phyloP scores from a whole-genome alignment of 2,113 vertebrate species.

The Oostethus manadensis region DNA sequence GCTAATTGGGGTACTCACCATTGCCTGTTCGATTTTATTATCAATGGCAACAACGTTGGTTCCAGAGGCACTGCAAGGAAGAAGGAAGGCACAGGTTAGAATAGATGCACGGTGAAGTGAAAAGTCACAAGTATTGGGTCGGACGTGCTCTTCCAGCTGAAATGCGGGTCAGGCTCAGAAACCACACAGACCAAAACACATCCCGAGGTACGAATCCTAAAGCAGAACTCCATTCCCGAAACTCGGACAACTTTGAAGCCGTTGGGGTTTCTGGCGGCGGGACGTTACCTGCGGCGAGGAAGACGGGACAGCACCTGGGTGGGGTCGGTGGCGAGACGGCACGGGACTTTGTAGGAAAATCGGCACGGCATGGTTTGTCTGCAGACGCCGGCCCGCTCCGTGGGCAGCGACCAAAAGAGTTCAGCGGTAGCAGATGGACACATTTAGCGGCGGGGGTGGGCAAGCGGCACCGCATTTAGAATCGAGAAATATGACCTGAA shows the following conservation, averaged over 20 bases:
- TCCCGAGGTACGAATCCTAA: not conserved
- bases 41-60: constrained; percentile 95
- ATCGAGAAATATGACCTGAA: constrained; percentile 41
- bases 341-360: constrained; percentile 37
- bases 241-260: not conserved
- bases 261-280: not conserved
- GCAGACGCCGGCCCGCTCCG: not conserved
- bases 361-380: constrained; percentile 52
- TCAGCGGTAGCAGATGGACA: not conserved
- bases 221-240: not conserved
- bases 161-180: not conserved
- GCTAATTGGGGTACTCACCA: constrained; percentile 87
- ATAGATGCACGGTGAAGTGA: not conserved
- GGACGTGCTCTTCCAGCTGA: not conserved
- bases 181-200: not conserved
- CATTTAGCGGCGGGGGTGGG: not conserved
- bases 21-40: constrained; percentile 99
- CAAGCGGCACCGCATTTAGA: constrained; percentile 35
- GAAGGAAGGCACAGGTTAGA: not conserved
- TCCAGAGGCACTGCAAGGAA: constrained; percentile 81
- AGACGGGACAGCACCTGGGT: constrained; percentile 6
- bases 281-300: constrained; percentile 36
- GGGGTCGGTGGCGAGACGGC: constrained; percentile 18
- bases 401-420: not conserved
- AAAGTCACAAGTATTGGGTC: constrained; percentile 12